Conservation (phyloP, 2,113 vertebrate genomes). For the Athene noctua region DNA sequence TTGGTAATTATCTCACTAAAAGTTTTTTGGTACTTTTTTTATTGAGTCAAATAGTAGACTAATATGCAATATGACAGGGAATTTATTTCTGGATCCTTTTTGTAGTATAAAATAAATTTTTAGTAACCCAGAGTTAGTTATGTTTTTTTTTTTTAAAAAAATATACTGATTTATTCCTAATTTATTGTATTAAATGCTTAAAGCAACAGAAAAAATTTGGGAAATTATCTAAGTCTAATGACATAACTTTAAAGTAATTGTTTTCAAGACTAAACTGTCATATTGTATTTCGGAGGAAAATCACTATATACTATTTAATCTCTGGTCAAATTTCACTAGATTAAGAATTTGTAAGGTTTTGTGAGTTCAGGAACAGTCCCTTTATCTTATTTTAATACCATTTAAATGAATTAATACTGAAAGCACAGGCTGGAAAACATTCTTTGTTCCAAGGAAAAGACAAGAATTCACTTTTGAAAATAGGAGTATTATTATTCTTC, state of each 20-base stretch:
- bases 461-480: background rate
- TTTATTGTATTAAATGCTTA: background rate
- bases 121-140: background rate
- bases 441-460: background rate
- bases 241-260: background rate
- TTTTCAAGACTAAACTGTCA: background rate
- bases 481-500: slow-evolving; percentile 1
- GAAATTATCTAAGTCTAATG: background rate
- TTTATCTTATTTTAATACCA: background rate
- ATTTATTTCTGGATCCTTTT: background rate
- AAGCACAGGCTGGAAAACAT: background rate
- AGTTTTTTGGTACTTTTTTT: background rate
- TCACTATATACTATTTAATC: background rate
- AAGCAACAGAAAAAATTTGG: background rate
- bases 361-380: background rate
- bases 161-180: background rate
- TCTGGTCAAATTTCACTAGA: background rate
- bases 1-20: background rate
- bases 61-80: background rate
- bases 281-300: background rate
- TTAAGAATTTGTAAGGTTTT: background rate
- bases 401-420: background rate
- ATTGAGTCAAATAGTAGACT: background rate
- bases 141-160: no score
- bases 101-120: background rate